These are phyloP conservation scores for Entelurus aequoreus DNA, from an alignment of 2,113 vertebrate genomes.

Conservation along the genomic window DNA sequence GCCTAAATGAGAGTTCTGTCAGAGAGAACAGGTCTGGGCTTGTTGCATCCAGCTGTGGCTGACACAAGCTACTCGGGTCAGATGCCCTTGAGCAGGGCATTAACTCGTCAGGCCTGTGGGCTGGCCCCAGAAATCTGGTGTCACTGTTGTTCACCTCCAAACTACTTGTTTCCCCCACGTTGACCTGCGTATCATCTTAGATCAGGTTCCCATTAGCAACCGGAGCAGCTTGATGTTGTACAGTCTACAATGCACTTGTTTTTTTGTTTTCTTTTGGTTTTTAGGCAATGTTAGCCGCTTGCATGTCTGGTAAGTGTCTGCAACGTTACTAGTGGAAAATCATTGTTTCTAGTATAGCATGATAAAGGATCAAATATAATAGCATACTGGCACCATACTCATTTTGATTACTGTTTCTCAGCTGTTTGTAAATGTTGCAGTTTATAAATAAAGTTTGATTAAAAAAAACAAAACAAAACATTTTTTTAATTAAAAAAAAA, in stretches of 20 bases:
- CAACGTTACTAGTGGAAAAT: too few relatives aligned
- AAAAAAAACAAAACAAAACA: too few relatives aligned
- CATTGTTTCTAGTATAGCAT: too few relatives aligned
- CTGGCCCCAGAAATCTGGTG: constrained; percentile 11
- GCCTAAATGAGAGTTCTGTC: constrained; percentile 6
- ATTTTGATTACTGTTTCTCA: too few relatives aligned
- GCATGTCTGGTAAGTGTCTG: too few relatives aligned
- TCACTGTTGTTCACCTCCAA: constrained; percentile 12
- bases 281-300: background rate
- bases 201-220: constrained; percentile 34
- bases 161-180: constrained; percentile 6
- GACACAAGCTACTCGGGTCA: constrained; percentile 28
- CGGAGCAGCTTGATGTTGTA: constrained; percentile 8
- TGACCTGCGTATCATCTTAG: constrained; percentile 26
- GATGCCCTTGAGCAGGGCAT: constrained; percentile 16
- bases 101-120: background rate
- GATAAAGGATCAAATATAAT: too few relatives aligned
- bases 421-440: too few relatives aligned
- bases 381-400: too few relatives aligned
- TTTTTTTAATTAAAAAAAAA: too few relatives aligned
- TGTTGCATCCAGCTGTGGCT: constrained; percentile 36
- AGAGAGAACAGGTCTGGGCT: constrained; percentile 32
- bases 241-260: constrained; percentile 18
- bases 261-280: background rate
- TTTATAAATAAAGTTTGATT: too few relatives aligned